Evolutionary conservation across 2,888 invertebrate species (phyloP).

Genomic region (Agelastica alni): DNA sequence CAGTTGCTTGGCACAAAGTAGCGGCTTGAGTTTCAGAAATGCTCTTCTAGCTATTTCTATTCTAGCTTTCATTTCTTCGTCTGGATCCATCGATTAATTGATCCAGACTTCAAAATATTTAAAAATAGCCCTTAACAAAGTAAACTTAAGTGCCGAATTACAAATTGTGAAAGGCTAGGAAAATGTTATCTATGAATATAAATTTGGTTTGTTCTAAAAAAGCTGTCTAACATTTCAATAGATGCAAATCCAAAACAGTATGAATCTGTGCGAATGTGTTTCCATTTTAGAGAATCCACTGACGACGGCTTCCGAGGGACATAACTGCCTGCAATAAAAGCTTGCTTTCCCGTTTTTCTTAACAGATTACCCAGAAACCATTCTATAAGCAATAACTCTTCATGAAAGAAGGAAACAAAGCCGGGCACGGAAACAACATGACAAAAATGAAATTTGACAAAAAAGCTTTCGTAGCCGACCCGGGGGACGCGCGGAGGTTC

Average conservation of each 20-base stretch:
- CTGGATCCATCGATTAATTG: no score
- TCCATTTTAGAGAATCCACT: slow-evolving; percentile 5
- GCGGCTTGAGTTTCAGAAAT: no score
- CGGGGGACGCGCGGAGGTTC: slow-evolving; percentile 45
- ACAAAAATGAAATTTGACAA: slow-evolving; percentile 50
- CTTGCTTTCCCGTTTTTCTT: slow-evolving; percentile 2
- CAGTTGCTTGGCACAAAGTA: no score
- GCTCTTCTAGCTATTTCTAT: no score
- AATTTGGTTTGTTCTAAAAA: no score
- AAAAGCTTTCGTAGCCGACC: slow-evolving; percentile 33
- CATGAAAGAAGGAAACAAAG: slow-evolving; percentile 20
- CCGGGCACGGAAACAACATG: slow-evolving; percentile 20
- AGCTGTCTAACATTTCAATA: not conserved
- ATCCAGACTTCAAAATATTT: no score
- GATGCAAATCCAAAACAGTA: not conserved
- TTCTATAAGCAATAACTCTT: slow-evolving; percentile 23
- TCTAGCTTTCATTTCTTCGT: no score
- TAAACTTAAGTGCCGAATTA: no score
- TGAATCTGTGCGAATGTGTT: not conserved
- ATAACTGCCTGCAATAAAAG: slow-evolving; percentile 4
- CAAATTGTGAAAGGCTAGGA: no score
- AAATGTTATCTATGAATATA: no score
- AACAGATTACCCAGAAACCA: slow-evolving; percentile 18
- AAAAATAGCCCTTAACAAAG: no score
- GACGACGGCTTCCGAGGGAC: not conserved